These are phyloP conservation scores for Aleadryas rufinucha DNA, from an alignment of 2,113 vertebrate species.

Conservation along the genomic window DNA sequence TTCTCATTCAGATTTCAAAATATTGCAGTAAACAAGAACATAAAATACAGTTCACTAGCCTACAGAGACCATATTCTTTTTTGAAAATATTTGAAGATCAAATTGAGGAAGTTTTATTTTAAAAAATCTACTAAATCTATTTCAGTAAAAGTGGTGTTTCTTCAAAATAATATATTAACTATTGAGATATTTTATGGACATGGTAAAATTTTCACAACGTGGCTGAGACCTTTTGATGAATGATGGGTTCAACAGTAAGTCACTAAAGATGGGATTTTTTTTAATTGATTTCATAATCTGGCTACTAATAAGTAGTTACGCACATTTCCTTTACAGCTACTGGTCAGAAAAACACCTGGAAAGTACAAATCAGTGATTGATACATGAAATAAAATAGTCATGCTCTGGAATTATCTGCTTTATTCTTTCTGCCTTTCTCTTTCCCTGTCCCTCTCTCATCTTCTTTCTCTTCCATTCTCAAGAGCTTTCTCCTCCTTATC, in stretches of 20 bases:
- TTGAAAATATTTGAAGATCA: not conserved
- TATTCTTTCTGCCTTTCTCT: not conserved
- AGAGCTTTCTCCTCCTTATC: not conserved
- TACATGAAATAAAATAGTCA: not conserved
- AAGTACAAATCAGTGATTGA: not conserved
- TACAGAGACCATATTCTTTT: not conserved
- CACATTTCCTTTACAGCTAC: not conserved
- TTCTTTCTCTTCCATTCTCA: not conserved
- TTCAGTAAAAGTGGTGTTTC: not conserved
- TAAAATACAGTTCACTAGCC: not conserved
- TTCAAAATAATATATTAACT: not conserved
- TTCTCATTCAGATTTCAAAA: not conserved
- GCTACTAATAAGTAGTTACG: not conserved
- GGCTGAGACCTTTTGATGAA: not conserved
- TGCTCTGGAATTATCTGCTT: not conserved
- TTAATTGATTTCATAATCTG: not conserved
- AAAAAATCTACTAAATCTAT: not conserved
- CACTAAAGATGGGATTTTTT: not conserved
- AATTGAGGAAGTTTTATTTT: not conserved
- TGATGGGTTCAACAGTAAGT: not conserved
- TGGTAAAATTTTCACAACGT: not conserved
- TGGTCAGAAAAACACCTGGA: not conserved
- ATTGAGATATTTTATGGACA: not conserved
- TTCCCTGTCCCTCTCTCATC: not conserved
- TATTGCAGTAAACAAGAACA: not conserved